Conservation (phyloP, 2,113 vertebrate species). For the Brachypodius melanocephalos region DNA sequence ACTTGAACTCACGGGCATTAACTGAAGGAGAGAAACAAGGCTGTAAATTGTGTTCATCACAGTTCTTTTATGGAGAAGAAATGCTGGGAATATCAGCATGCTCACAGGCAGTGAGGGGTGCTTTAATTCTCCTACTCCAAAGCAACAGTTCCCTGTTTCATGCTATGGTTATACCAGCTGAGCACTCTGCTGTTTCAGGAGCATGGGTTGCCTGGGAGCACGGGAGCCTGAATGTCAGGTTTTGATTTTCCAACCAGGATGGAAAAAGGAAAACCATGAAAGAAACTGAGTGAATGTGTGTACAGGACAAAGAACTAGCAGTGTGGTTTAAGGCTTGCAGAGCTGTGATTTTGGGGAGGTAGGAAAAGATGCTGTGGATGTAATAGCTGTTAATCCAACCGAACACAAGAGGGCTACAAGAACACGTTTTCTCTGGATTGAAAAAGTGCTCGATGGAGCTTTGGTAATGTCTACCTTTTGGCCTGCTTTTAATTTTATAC, state of each 20-base stretch:
- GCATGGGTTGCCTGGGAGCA: neutral
- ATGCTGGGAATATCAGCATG: neutral
- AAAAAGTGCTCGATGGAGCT: neutral
- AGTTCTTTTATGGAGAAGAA: neutral
- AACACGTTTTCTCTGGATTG: neutral
- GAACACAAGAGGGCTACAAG: conserved; percentile 65
- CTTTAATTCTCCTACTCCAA: neutral
- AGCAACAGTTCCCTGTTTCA: neutral
- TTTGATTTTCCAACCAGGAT: neutral
- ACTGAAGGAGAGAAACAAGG: neutral
- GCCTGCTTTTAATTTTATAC: neutral
- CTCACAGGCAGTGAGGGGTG: neutral
- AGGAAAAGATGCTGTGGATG: neutral
- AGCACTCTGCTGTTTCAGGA: neutral
- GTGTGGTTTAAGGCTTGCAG: neutral
- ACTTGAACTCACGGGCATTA: neutral
- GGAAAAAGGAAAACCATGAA: neutral
- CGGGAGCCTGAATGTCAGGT: neutral
- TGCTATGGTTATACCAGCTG: neutral
- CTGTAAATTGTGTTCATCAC: neutral
- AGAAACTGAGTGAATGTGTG: neutral
- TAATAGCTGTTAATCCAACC: neutral
- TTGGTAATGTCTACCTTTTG: neutral
- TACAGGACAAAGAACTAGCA: neutral
- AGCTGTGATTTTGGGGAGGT: neutral